Conservation (phyloP, 1,140 invertebrate genomes). For the Pteromalus puparum region DNA sequence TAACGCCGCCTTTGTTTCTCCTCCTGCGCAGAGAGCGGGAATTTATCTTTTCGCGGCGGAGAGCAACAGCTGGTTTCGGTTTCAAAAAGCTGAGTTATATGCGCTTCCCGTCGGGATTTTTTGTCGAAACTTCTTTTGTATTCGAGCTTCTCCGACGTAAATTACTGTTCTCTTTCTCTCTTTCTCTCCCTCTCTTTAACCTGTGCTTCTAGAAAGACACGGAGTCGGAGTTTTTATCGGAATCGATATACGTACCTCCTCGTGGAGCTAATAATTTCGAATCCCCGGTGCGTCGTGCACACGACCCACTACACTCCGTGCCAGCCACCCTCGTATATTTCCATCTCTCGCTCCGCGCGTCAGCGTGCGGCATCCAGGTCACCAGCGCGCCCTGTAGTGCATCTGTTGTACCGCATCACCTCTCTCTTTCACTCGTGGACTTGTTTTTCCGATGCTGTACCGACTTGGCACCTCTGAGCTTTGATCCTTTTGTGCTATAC, state of each 20-base stretch:
- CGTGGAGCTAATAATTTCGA: slow-evolving; percentile 28
- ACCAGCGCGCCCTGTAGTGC: not conserved
- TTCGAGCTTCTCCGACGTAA: not conserved
- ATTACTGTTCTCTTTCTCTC: slow-evolving; percentile 46
- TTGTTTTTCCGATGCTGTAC: not conserved
- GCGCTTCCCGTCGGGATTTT: not conserved
- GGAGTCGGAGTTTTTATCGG: not conserved
- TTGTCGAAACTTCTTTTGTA: not conserved
- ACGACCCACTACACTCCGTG: not conserved
- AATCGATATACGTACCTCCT: not conserved
- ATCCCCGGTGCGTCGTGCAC: slow-evolving; percentile 41
- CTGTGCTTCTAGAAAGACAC: not conserved
- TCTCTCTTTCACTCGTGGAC: not conserved
- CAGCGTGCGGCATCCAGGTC: slow-evolving; percentile 22
- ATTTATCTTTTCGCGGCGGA: slow-evolving; percentile 21
- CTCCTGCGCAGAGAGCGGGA: not conserved
- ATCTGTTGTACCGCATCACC: not conserved
- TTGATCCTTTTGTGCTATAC: not conserved
- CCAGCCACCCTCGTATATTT: not conserved
- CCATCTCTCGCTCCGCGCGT: not conserved
- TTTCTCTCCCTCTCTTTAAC: not conserved
- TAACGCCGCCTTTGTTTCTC: slow-evolving; percentile 52
- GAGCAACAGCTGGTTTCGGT: not conserved
- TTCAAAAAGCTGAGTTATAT: no score
- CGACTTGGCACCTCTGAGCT: not conserved